phyloP scores from a whole-genome alignment of 2,888 invertebrate genomes.

The Amblyteles armatorius region DNA sequence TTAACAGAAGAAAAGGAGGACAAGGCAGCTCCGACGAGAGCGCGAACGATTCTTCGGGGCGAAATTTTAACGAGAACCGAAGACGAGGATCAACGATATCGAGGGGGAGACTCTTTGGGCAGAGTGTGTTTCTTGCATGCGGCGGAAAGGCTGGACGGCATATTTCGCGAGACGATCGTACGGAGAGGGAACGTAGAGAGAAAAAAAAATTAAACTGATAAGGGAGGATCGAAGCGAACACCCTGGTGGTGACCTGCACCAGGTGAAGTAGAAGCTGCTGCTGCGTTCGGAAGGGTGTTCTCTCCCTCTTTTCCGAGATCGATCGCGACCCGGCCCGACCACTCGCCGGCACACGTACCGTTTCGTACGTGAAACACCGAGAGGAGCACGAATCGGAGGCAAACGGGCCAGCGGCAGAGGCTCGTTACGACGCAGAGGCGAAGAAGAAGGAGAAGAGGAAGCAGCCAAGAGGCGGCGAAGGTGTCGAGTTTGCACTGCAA shows the following conservation, averaged over 20 bases:
- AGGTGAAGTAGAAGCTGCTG: slow-evolving; percentile 63
- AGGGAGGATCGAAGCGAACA: slow-evolving; percentile 58
- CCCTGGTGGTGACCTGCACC: slow-evolving; percentile 67
- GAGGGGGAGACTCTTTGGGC: not conserved
- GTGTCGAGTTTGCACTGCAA: slow-evolving; percentile 8
- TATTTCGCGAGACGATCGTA: not conserved
- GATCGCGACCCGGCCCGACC: slow-evolving; percentile 68
- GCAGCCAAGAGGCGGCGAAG: slow-evolving; percentile 7
- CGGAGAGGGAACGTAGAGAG: not conserved
- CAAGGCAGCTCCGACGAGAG: not conserved
- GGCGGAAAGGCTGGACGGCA: slow-evolving; percentile 3
- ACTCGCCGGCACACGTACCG: slow-evolving; percentile 64
- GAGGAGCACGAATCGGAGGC: slow-evolving; percentile 46
- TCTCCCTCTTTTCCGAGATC: slow-evolving; percentile 69
- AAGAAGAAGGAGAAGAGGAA: slow-evolving; percentile 23
- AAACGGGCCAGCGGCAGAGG: slow-evolving; percentile 36
- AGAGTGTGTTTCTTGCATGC: slow-evolving; percentile 25
- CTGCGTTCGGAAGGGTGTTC: slow-evolving; percentile 66
- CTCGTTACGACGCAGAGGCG: slow-evolving; percentile 45
- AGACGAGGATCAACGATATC: slow-evolving; percentile 17
- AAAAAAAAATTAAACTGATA: slow-evolving; percentile 9
- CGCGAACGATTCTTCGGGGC: not conserved
- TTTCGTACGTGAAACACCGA: slow-evolving; percentile 59
- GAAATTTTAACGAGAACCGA: slow-evolving; percentile 9
- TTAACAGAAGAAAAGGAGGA: slow-evolving; percentile 22